phyloP scores from a whole-genome alignment of 1,140 invertebrate species.

The Pseudoatta argentina region DNA sequence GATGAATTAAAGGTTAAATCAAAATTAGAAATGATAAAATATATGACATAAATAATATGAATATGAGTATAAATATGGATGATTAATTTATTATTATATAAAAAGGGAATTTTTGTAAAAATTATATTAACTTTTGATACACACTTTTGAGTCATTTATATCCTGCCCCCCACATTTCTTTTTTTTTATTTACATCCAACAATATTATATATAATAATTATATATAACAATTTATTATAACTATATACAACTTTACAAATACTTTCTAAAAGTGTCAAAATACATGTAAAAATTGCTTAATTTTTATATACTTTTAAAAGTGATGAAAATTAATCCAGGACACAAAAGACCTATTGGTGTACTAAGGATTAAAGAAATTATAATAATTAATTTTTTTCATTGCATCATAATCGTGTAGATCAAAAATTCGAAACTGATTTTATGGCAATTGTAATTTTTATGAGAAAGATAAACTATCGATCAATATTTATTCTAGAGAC shows the following conservation, averaged over 20 bases:
- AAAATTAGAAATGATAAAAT: conserved; percentile 13
- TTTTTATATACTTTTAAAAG: too few relatives aligned
- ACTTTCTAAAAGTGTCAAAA: too few relatives aligned
- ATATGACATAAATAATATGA: neutral
- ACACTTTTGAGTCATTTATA: too few relatives aligned
- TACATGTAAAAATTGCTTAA: too few relatives aligned
- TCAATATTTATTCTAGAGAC: neutral
- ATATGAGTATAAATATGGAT: neutral
- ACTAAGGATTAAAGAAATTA: neutral
- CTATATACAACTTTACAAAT: too few relatives aligned
- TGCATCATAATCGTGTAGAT: neutral
- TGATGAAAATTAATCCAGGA: too few relatives aligned
- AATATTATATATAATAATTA: too few relatives aligned
- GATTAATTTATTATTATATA: neutral
- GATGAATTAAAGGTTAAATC: neutral
- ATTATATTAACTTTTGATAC: neutral
- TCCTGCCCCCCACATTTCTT: too few relatives aligned
- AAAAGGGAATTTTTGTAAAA: neutral
- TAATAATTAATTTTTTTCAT: neutral
- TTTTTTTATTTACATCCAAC: too few relatives aligned
- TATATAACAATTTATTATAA: too few relatives aligned
- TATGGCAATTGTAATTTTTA: neutral
- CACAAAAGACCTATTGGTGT: too few relatives aligned
- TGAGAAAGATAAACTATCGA: neutral
- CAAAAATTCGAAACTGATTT: neutral